Evolutionary conservation across 2,113 vertebrate genomes (phyloP), one percentile per base, ranked within the genome.

Genomic region (Danionella cerebrum): DNA sequence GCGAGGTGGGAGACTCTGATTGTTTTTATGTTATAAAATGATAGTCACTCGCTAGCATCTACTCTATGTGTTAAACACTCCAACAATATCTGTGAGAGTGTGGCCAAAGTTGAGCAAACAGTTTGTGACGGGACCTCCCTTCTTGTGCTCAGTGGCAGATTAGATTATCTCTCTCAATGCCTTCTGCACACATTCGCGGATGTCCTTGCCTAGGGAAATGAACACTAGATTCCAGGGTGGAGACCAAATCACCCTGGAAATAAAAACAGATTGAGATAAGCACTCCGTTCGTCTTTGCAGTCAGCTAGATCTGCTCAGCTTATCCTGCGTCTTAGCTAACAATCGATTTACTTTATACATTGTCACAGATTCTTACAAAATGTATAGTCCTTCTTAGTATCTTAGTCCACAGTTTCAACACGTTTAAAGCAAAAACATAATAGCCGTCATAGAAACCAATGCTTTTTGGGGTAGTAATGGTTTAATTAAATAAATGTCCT

Each of bases 121-220:
- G 44, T 38, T 59, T 65, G 19, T 35, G 48, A 70, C 60, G 62
- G 60, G 63, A 75, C 50, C 57, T 68, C 41, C 65, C 71, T 68
- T 16, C 44, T 58, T 51, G 12, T 22, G 35, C 13, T 66, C 58
- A 29, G 52, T 25, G 45, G 48, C 38, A 67, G 75, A 77, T 77
- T 74, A 74, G 65, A 71, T 71, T 74, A 71, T 71, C 64, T 71
- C 71, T 60, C 39, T 45, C 45, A 60, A 31, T 21, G 47, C 22
- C 36, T 67, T 62, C 59, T 35, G 60, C 59, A 55, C 48, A 71
- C 72, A 74, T 53, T 71, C 52, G 51, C 60, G 65, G 72, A 77
- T 74, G 65, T 77, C 65, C 76, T 68, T 72, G 68, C 71, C 75
- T 71, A 71, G 64, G 75, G 63, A 74, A 77, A 64, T 74, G 67